Evolutionary conservation across 2,113 vertebrate genomes (phyloP).

Genomic region (Calyptomena viridis): DNA sequence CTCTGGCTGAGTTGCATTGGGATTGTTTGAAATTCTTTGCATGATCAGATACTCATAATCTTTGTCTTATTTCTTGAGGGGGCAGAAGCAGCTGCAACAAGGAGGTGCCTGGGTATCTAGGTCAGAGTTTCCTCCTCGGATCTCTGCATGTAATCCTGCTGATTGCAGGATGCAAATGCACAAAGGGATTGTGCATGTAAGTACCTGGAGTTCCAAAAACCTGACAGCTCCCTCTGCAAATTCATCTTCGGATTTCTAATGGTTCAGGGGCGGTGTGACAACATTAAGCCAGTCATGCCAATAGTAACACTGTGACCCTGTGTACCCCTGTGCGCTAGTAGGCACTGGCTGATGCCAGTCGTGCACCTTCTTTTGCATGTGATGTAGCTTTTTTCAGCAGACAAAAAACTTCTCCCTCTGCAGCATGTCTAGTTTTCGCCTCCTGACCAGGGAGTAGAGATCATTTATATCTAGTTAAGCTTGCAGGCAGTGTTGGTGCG

Average conservation of each 20-base stretch:
- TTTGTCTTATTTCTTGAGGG: background rate
- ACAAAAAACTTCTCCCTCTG: background rate
- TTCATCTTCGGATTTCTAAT: fast-evolving
- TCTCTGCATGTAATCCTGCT: background rate
- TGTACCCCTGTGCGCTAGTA: fast-evolving
- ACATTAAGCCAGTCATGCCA: fast-evolving
- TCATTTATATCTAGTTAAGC: background rate
- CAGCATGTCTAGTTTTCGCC: background rate
- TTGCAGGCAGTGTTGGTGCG: fast-evolving
- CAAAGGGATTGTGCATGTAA: background rate
- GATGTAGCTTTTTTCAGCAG: background rate
- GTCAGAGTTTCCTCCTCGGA: background rate
- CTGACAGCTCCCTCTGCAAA: background rate
- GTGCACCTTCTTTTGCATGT: background rate
- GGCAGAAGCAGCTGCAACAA: background rate
- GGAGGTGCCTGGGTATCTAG: background rate
- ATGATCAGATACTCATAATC: background rate
- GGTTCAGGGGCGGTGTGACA: background rate
- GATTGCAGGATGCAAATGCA: no score
- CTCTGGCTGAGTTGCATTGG: fast-evolving
- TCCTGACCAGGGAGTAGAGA: background rate
- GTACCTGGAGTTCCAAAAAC: background rate
- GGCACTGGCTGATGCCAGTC: background rate
- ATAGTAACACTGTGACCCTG: background rate
- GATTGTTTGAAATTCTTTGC: background rate